A percentile compares a stretch with the other conserved stretches of the same genome.
phyloP scores from a whole-genome alignment of 2,797 vertebrate genomes.

The Chanos chanos region DNA sequence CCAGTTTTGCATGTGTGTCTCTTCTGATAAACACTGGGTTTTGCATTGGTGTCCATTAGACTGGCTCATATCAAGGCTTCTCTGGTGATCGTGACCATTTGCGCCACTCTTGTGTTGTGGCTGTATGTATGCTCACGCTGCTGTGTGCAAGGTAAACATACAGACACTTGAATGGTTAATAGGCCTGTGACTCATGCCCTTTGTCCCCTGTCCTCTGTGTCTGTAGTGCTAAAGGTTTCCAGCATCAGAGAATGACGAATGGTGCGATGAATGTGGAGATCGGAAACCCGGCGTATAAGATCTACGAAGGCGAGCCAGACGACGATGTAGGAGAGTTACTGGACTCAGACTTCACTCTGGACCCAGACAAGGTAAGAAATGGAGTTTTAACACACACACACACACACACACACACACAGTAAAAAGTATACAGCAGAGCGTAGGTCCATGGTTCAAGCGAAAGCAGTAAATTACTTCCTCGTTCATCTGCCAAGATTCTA shows the following conservation, averaged over 20 bases:
- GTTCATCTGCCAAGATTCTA: no score
- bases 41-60: slow-evolving; percentile 50
- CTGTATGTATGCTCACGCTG: slow-evolving; percentile 47
- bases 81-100: slow-evolving; percentile 43
- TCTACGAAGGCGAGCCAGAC: slow-evolving; percentile 93
- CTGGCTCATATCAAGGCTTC: slow-evolving; percentile 54
- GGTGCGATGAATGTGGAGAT: slow-evolving; percentile 98
- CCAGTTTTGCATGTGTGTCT: slow-evolving; percentile 28
- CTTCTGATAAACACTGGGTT: slow-evolving; percentile 56
- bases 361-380: slow-evolving; percentile 86
- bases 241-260: slow-evolving; percentile 95
- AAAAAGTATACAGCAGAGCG: not conserved
- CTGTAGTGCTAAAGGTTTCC: slow-evolving; percentile 89
- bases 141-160: slow-evolving; percentile 23
- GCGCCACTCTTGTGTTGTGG: slow-evolving; percentile 49
- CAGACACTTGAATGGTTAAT: no score
- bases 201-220: not conserved
- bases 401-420: not conserved
- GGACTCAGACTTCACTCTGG: slow-evolving; percentile 87
- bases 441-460: no score
- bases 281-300: slow-evolving; percentile 96
- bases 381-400: no score
- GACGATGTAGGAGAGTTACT: slow-evolving; percentile 85
- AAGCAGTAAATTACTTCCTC: no score
- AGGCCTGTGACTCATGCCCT: slow-evolving; percentile 6